Base-by-base conservation (phyloP, 2,113 vertebrate genomes). In the Strix aluco region DNA sequence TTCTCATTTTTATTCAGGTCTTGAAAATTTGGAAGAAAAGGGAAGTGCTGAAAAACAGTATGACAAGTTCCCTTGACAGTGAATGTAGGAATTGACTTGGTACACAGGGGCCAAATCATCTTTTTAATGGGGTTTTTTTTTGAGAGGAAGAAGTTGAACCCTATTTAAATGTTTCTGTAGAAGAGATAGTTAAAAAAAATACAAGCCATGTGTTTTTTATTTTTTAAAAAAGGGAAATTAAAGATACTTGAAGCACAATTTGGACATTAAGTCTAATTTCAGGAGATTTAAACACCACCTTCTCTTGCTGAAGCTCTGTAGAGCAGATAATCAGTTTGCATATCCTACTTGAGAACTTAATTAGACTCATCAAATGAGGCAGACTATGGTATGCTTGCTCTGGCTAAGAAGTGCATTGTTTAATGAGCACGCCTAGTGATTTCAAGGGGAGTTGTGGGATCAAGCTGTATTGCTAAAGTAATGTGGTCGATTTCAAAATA, bases 1-100 rank as follows among this genome's bases (percentile, higher is more conserved):
- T 93, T 93, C 85, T 96, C 49, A 95, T 96, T 95, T 94, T 91
- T 97, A 92, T 97, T 93, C 82, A 77, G 55, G 69, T 96, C 94
- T 95, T 86, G 84, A 94, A 61, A 81, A 70, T 90, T 63, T 86
- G 69, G 93, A 92, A 95, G 83, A 78, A 92, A 91, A 96, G 12
- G 20, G 46, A 79, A 93, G 17, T 93, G 52, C 85, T 87, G n/a
- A 85, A 94, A 96, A 90, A 58, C n/a, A 83, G 52, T 57, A 77
- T 67, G 92, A 86, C 65, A 95, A 83, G 36, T 92, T 81, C 26
- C 9, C 59, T 91, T 93, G 70, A 86, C 72, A 71, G 57, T 52
- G 57, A 91, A 55, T 49, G 47, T 29, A 70, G 73, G 20, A 82
- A 90, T 29, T 75, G 23, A 34, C 32, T 90, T 79, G 52, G 55